A percentile compares a stretch with the other conserved stretches of the same genome.
These are phyloP conservation scores for Planococcus citri DNA, from an alignment of 1,140 invertebrate genomes.

Conservation along the genomic window DNA sequence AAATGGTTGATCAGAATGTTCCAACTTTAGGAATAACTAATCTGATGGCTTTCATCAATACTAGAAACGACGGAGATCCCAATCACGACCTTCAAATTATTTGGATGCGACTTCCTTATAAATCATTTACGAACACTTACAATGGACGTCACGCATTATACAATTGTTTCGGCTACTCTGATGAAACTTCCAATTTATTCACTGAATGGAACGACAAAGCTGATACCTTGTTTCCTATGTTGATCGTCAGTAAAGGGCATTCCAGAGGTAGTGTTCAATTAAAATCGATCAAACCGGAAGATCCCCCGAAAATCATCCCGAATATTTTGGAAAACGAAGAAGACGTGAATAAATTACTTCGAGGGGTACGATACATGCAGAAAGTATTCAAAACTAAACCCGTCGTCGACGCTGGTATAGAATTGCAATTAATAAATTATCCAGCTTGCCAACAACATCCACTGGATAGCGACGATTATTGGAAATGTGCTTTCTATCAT, in stretches of 20 bases:
- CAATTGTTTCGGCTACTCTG: constrained; percentile 36
- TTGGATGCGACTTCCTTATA: not conserved
- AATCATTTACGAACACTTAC: not conserved
- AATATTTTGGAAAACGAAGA: constrained; percentile 35
- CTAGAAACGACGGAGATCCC: not conserved
- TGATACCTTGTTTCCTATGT: constrained; percentile 41
- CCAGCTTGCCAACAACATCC: constrained; percentile 29
- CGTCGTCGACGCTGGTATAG: constrained; percentile 32
- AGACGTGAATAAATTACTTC: constrained; percentile 27
- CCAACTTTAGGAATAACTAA: constrained; percentile 11
- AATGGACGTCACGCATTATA: not conserved
- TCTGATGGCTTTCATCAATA: constrained; percentile 15
- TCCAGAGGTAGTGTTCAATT: constrained; percentile 38
- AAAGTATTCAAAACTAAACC: constrained; percentile 30
- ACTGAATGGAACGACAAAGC: constrained; percentile 37
- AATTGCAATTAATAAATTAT: constrained; percentile 46
- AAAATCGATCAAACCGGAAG: constrained; percentile 38
- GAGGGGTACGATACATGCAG: constrained; percentile 30
- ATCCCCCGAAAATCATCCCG: constrained; percentile 45
- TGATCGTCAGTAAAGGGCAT: constrained; percentile 37
- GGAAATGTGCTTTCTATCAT: constrained; percentile 31
- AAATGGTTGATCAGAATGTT: not conserved
- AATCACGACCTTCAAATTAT: constrained; percentile 17
- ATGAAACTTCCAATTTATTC: constrained; percentile 52
- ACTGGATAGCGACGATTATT: constrained; percentile 29